Percentiles rank a stretch among this genome's conserved stretches.
Evolutionary conservation across 23 tunicate species (phyloP).

Genomic region (Styela plicata): DNA sequence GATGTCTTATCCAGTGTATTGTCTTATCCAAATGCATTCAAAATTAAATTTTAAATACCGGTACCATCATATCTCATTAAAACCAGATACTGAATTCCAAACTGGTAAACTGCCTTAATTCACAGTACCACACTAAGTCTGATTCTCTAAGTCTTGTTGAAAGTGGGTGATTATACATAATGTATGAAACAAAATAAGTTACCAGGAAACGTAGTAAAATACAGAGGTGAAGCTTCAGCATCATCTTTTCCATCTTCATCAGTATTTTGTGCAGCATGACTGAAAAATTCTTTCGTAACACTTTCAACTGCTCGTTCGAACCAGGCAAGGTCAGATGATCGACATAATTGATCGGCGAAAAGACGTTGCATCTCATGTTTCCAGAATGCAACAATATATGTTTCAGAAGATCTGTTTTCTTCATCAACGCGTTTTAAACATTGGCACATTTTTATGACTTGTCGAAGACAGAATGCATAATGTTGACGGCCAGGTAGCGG

Average conservation of each 20-base stretch:
- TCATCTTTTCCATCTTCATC: slow-evolving; percentile 19
- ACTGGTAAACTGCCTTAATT: too few species aligned
- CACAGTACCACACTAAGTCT: too few species aligned
- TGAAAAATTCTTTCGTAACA: slow-evolving; percentile 40
- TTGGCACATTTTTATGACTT: slow-evolving; percentile 80
- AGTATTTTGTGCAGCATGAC: not conserved
- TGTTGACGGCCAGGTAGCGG: slow-evolving; percentile 90
- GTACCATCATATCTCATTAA: too few species aligned
- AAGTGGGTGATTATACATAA: too few species aligned
- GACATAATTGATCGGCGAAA: slow-evolving; percentile 71
- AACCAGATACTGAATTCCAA: too few species aligned
- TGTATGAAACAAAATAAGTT: too few species aligned
- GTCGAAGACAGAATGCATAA: slow-evolving; percentile 81
- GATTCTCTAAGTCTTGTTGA: too few species aligned
- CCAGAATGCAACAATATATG: slow-evolving; percentile 75
- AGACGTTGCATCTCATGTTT: slow-evolving; percentile 82
- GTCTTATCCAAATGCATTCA: too few species aligned
- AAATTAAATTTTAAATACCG: too few species aligned
- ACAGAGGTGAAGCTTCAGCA: slow-evolving; percentile 16
- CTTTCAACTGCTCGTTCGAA: slow-evolving; percentile 53
- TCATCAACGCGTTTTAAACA: slow-evolving; percentile 74
- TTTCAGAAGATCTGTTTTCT: slow-evolving; percentile 65
- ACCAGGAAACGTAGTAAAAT: slow-evolving; percentile 87
- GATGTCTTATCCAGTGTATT: too few species aligned
- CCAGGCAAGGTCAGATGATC: slow-evolving; percentile 73